A percentile compares a stretch with the other conserved stretches of the same genome.
phyloP scores from a whole-genome alignment of 1,140 invertebrate species.

The Drosophila prosaltans region DNA sequence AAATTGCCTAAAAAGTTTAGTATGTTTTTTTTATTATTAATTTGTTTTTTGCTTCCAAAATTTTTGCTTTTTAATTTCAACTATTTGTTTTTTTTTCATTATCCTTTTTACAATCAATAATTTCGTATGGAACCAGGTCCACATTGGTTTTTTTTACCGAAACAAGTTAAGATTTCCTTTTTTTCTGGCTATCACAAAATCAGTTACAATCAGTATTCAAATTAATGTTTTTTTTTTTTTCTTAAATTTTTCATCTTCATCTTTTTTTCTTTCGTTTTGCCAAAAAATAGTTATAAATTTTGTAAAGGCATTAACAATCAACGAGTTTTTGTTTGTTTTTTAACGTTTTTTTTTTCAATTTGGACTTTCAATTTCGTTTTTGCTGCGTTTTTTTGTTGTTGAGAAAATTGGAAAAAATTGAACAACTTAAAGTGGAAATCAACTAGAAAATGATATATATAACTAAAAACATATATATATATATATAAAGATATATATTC shows the following conservation, averaged over 20 bases:
- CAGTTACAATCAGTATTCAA: constrained; percentile 82
- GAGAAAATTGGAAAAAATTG: constrained; percentile 35
- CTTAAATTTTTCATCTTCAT: constrained; percentile 39
- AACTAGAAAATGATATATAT: constrained; percentile 36
- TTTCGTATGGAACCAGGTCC: constrained; percentile 19
- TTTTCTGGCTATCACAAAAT: constrained; percentile 78
- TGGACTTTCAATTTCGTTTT: constrained; percentile 61
- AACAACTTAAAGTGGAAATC: constrained; percentile 48
- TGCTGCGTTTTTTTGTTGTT: constrained; percentile 43
- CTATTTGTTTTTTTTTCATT: not conserved
- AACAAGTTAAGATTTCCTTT: constrained; percentile 72
- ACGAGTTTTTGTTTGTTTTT: constrained; percentile 55
- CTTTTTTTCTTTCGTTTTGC: constrained; percentile 27
- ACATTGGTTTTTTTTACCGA: constrained; percentile 72
- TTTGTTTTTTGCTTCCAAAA: constrained; percentile 38
- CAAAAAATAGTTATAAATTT: constrained; percentile 55
- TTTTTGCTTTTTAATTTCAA: constrained; percentile 6
- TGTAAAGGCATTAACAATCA: constrained; percentile 82
- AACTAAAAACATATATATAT: not conserved
- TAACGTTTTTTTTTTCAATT: constrained; percentile 33
- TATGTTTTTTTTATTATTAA: constrained; percentile 36
- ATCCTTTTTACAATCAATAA: constrained; percentile 3
- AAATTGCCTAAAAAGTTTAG: constrained; percentile 79
- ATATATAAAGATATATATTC: not conserved
- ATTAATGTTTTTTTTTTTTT: constrained; percentile 58